These are phyloP conservation scores for Craseonycteris thonglongyai DNA, from an alignment of 2,113 vertebrate genomes.

Conservation along the genomic window DNA sequence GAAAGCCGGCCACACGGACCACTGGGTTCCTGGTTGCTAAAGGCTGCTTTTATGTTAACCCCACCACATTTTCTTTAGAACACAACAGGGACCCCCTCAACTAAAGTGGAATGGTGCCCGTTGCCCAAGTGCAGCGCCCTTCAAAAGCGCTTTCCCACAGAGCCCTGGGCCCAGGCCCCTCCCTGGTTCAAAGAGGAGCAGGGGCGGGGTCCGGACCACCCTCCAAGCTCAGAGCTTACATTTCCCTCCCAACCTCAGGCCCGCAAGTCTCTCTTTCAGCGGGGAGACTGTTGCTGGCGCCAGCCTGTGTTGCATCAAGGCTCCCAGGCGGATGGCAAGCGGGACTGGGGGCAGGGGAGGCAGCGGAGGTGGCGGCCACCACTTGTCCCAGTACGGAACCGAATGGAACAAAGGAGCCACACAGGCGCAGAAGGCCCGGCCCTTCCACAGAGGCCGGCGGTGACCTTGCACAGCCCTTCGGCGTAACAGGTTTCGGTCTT, in stretches of 20 bases:
- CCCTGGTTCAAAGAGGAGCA: not conserved
- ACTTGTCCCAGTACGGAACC: rapidly evolving
- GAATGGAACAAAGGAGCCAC: not conserved
- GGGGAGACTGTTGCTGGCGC: not conserved
- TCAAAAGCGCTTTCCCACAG: conserved; percentile 28
- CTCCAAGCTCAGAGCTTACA: not conserved
- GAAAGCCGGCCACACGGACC: not conserved
- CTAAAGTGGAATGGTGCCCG: not conserved
- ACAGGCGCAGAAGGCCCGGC: rapidly evolving
- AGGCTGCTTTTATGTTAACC: not conserved
- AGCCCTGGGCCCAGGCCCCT: not conserved
- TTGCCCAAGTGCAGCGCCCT: not conserved
- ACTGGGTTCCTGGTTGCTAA: not conserved
- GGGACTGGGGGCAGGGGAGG: not conserved
- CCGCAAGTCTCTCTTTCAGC: not conserved
- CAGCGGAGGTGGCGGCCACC: not conserved
- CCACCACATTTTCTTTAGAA: not conserved
- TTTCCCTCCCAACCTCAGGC: not conserved
- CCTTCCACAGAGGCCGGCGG: not conserved
- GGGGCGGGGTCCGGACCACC: not conserved
- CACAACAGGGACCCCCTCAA: not conserved
- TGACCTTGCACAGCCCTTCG: not conserved
- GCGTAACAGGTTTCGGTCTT: rapidly evolving
- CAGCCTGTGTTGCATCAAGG: not conserved
- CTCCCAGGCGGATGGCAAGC: not conserved